Evolutionary conservation across 2,888 invertebrate species (phyloP), one percentile per base, ranked within the genome.

Genomic region (Callosobruchus maculatus): DNA sequence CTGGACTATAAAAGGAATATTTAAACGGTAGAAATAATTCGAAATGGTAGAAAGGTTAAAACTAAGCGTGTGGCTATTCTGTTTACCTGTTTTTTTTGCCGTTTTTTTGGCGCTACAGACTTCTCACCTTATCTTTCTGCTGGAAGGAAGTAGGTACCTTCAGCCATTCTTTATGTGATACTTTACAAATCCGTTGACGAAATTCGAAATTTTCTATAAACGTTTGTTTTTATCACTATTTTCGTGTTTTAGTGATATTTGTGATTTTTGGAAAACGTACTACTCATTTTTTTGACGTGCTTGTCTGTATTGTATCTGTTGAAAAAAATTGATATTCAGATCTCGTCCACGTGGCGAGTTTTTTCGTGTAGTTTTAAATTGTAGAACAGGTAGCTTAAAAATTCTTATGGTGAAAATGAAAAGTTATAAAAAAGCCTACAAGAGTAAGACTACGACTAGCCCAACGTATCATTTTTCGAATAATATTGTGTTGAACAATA

Each of bases 331-430:
- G 49, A 49, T 49, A 49, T 49, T 49, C 13, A 49, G 18, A 13
- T 49, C 13, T 1, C 49, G 3, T 49, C 5, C 49, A 49, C 49
- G 49, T 49, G 49, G 13, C 13, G 7, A 49, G 49, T 49, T 49
- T 49, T n/a, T 49, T 18, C 49, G 49, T 49, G 49, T 49, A 49
- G n/a, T 49, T 49, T 49, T 49, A 49, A 49, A 49, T 49, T 49
- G 13, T 49, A 49, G 13, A 49, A 7, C 49, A 5, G 49, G 49
- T 49, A 49, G 49, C 13, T 49, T 7, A 49, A n/a, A n/a, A n/a
- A n/a, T n/a, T 49, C 13, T 49, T 49, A 49, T 82, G 82, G 81
- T 80, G 70, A 82, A 81, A 77, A 80, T 80, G 0, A 79, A 75
- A 68, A 72, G 71, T 21, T 70, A 22, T 2, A 77, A 77, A 72